phyloP scores from a whole-genome alignment of 37 sponge, comb jelly and placozoan genomes.

The Aplysina aerophoba region DNA sequence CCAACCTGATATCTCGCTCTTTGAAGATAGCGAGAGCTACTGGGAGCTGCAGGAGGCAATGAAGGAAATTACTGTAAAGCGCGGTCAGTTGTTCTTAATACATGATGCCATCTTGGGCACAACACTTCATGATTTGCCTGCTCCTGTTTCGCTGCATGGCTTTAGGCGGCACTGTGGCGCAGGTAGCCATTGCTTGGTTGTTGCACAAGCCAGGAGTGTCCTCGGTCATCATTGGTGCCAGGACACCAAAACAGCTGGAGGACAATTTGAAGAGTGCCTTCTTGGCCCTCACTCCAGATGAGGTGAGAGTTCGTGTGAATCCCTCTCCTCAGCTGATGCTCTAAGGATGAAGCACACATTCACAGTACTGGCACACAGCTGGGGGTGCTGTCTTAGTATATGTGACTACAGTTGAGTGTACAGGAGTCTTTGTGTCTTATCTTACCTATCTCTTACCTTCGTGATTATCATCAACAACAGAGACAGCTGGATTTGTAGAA shows the following conservation, averaged over 20 bases:
- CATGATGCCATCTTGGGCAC: no score
- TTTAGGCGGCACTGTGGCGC: constrained; percentile 64
- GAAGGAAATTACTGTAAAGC: constrained; percentile 54
- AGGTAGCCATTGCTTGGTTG: constrained; percentile 94
- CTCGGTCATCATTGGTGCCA: constrained; percentile 85
- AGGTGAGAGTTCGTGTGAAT: constrained; percentile 55
- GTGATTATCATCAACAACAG: no score
- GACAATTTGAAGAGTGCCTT: constrained; percentile 74
- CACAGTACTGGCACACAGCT: neutral
- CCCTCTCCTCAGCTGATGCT: neutral
- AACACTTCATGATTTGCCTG: neutral
- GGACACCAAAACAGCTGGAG: constrained; percentile 69
- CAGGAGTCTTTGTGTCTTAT: no score
- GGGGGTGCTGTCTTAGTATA: constrained; percentile 1
- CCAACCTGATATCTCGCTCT: constrained; percentile 58
- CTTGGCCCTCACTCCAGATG: constrained; percentile 65
- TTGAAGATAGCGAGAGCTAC: constrained; percentile 55
- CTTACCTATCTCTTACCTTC: no score
- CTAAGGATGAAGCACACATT: neutral
- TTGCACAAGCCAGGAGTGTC: constrained; percentile 70
- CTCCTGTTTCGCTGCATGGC: neutral
- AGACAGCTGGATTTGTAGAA: no score
- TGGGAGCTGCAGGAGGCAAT: constrained; percentile 74
- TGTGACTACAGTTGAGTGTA: no score
- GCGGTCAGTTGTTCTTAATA: constrained; percentile 20